Evolutionary conservation across 1,140 invertebrate species (phyloP).

Genomic region (Atta texana): DNA sequence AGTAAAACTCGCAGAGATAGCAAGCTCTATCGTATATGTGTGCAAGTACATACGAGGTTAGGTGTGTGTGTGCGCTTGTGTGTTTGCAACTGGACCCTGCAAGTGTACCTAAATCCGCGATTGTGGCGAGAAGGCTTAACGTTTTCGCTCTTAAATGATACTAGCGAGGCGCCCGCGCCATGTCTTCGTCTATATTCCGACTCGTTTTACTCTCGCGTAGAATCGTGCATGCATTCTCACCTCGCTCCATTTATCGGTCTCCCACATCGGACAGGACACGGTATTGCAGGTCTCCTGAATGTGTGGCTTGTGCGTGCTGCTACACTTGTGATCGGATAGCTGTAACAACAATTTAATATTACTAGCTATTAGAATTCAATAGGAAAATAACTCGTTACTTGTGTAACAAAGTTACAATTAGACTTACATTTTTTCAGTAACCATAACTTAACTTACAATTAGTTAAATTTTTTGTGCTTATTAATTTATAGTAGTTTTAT

Average conservation of each 20-base stretch:
- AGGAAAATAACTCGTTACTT: no score
- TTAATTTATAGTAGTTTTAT: no score
- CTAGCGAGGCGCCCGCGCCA: background rate
- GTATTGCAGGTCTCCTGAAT: conserved; percentile 93
- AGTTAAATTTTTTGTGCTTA: no score
- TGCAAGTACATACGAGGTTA: background rate
- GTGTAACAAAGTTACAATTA: no score
- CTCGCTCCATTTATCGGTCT: conserved; percentile 93
- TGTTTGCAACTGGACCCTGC: conserved; percentile 33
- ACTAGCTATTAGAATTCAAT: background rate
- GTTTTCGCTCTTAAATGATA: conserved; percentile 53
- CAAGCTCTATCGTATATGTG: background rate
- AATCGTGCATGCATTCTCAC: conserved; percentile 84
- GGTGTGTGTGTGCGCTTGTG: background rate
- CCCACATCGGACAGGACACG: conserved; percentile 94
- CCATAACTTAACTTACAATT: no score
- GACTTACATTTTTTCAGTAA: no score
- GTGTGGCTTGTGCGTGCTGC: conserved; percentile 90
- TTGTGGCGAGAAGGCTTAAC: conserved; percentile 54
- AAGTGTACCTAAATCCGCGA: conserved; percentile 44
- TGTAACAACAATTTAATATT: conserved; percentile 81
- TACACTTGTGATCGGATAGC: conserved; percentile 92
- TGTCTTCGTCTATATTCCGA: background rate
- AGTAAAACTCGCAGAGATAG: conserved; percentile 58
- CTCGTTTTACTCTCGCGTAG: conserved; percentile 37